phyloP scores from a whole-genome alignment of 1,140 invertebrate genomes.

The Listronotus oregonensis region DNA sequence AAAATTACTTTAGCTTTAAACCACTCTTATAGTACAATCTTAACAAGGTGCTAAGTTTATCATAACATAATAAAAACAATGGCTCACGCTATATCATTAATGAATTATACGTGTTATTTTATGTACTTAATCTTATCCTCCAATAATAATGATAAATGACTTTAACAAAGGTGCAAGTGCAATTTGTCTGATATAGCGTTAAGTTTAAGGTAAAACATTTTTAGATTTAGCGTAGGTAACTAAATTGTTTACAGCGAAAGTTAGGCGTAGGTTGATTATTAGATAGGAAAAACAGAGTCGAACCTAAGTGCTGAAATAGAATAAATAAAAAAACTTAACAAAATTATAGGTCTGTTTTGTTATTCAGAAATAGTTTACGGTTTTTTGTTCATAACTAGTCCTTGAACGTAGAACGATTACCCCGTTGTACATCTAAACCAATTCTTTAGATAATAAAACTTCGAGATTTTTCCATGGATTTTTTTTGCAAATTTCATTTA shows the following conservation, averaged over 20 bases:
- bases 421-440: no score
- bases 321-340: no score
- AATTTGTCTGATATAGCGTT: conserved; percentile 24
- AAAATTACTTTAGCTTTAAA: no score
- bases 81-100: conserved; percentile 14
- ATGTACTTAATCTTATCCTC: conserved; percentile 29
- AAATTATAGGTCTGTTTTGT: no score
- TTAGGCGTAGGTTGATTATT: conserved; percentile 25
- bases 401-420: no score
- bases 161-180: conserved; percentile 29
- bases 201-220: conserved; percentile 25
- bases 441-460: no score
- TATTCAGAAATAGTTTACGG: no score
- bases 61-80: conserved; percentile 26
- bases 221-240: conserved; percentile 30
- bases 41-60: conserved; percentile 16
- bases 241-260: conserved; percentile 37
- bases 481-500: no score
- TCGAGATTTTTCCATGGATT: no score
- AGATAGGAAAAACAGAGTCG: conserved; percentile 15
- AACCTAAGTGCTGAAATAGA: not conserved
- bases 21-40: not conserved
- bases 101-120: conserved; percentile 24
- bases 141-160: conserved; percentile 29
- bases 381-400: no score